A percentile compares a stretch with the other conserved stretches of the same genome.
Evolutionary conservation across 2,888 invertebrate genomes (phyloP).

Genomic region (Sminthurinus aureus): DNA sequence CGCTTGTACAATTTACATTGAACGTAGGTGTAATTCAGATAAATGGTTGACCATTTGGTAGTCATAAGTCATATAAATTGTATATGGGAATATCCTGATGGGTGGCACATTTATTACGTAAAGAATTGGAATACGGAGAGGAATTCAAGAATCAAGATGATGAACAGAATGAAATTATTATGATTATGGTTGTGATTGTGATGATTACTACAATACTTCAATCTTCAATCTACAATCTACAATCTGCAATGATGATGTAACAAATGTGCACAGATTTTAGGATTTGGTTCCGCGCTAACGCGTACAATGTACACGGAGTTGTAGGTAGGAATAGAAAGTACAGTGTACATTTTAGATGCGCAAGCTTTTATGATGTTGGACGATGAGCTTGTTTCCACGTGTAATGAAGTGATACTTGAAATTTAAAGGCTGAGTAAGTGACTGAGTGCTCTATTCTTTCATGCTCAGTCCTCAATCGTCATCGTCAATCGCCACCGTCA

Average conservation of each 20-base stretch:
- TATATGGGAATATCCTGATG: no score
- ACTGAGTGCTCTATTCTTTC: not conserved
- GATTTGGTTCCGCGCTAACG: not conserved
- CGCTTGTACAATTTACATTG: no score
- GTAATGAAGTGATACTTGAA: constrained; percentile 11
- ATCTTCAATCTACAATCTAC: no score
- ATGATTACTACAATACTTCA: not conserved
- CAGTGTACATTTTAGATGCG: no score
- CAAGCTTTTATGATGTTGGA: not conserved
- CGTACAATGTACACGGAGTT: not conserved
- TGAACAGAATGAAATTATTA: no score
- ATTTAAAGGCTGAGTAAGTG: not conserved
- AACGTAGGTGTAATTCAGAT: no score
- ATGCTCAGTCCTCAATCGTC: not conserved
- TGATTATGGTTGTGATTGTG: no score
- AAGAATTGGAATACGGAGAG: no score
- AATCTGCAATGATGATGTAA: not conserved
- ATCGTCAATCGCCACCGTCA: not conserved
- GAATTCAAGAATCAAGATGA: no score
- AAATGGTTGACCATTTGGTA: no score
- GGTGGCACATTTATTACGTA: no score
- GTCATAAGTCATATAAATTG: no score
- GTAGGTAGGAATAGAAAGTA: not conserved
- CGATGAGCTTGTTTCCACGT: constrained; percentile 11
- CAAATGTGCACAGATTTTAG: not conserved